phyloP scores from a whole-genome alignment of 2,888 invertebrate genomes.

The Mythimna loreyi region DNA sequence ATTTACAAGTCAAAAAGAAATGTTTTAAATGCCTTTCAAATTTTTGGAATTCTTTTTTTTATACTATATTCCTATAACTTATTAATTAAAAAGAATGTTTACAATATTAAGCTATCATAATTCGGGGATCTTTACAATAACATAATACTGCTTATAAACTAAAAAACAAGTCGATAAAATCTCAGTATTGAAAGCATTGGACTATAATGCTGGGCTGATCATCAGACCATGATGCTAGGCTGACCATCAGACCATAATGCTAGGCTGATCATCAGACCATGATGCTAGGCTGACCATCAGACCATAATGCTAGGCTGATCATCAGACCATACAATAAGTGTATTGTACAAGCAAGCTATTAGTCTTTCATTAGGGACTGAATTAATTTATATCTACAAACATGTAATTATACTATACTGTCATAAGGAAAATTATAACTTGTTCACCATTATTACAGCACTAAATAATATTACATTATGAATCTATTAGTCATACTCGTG shows the following conservation, averaged over 20 bases:
- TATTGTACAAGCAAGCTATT: constrained; percentile 26
- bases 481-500: constrained; percentile 55
- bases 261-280: constrained; percentile 16
- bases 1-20: constrained; percentile 64
- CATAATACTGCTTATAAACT: constrained; percentile 64
- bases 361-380: constrained; percentile 39
- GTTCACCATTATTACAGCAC: constrained; percentile 56
- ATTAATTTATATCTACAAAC: constrained; percentile 50
- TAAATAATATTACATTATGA: constrained; percentile 63
- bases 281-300: no score
- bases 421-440: constrained; percentile 70
- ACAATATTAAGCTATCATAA: constrained; percentile 52
- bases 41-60: constrained; percentile 60
- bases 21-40: constrained; percentile 59
- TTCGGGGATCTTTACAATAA: constrained; percentile 50
- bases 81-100: constrained; percentile 45
- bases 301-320: constrained; percentile 37
- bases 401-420: constrained; percentile 64
- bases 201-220: constrained; percentile 37
- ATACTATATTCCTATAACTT: constrained; percentile 50
- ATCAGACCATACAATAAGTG: constrained; percentile 28
- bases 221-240: no score
- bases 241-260: constrained; percentile 43
- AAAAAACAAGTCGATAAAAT: constrained; percentile 46
- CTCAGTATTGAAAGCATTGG: constrained; percentile 34